These are phyloP conservation scores for Heterocephalus glaber DNA, from an alignment of 2,113 vertebrate genomes.

Conservation along the genomic window DNA sequence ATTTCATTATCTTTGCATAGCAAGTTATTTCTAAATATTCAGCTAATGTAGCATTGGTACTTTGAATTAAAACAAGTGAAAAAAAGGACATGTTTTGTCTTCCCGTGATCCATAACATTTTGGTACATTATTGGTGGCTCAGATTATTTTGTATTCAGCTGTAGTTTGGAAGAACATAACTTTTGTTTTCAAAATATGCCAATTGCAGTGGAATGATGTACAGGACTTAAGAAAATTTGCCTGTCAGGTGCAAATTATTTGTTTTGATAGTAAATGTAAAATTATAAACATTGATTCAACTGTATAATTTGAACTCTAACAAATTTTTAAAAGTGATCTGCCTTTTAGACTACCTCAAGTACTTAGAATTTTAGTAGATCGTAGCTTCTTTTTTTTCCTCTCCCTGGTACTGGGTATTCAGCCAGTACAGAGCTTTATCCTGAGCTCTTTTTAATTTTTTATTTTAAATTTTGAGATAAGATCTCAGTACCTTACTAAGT, in stretches of 20 bases:
- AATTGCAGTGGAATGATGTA: background rate
- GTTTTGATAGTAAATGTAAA: conserved; percentile 18
- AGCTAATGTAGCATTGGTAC: background rate
- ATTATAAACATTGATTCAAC: background rate
- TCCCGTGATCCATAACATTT: background rate
- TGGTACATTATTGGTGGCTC: background rate
- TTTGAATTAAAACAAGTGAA: conserved; percentile 44
- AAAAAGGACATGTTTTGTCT: background rate
- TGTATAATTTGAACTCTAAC: background rate
- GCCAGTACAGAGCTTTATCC: background rate
- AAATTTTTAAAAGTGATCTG: conserved; percentile 34
- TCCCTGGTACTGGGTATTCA: background rate
- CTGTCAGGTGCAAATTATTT: background rate
- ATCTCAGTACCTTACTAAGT: background rate
- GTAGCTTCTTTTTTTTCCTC: background rate
- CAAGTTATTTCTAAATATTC: background rate
- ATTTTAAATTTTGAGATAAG: background rate
- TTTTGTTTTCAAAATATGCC: conserved; percentile 8
- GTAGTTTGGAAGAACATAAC: background rate
- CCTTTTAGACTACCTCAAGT: conserved; percentile 3
- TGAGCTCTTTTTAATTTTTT: background rate
- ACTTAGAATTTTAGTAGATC: conserved; percentile 14
- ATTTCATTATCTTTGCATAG: conserved; percentile 27
- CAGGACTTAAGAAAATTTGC: background rate
- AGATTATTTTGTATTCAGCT: background rate